phyloP scores from a whole-genome alignment of 2,113 vertebrate species.

The Myxocyprinus asiaticus region DNA sequence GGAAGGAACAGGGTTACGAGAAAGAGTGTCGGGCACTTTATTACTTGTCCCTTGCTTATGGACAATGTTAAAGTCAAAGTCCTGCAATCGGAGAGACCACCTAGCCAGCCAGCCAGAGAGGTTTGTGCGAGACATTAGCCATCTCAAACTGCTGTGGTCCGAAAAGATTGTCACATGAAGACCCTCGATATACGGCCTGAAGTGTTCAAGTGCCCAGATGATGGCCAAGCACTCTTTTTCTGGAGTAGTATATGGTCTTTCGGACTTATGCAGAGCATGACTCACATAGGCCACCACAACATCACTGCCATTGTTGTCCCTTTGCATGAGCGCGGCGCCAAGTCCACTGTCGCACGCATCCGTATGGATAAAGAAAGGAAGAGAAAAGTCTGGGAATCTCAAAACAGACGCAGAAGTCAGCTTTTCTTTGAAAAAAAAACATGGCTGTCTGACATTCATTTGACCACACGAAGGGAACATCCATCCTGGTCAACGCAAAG shows the following conservation, averaged over 20 bases:
- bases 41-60: conserved; percentile 1
- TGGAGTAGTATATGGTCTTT: conserved; percentile 2
- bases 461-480: neutral
- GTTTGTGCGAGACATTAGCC: too few species aligned
- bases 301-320: neutral
- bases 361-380: conserved; percentile 12
- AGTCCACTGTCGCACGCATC: conserved; percentile 5
- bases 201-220: too few species aligned
- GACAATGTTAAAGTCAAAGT: neutral
- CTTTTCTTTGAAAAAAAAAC: conserved; percentile 1
- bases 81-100: too few species aligned
- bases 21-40: conserved; percentile 1
- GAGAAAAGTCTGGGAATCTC: conserved; percentile 11
- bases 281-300: conserved; percentile 20
- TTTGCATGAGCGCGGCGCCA: conserved; percentile 5
- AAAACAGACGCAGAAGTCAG: conserved; percentile 9
- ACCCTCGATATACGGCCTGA: too few species aligned
- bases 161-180: too few species aligned
- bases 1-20: neutral
- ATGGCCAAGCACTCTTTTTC: neutral
- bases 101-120: too few species aligned
- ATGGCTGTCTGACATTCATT: neutral
- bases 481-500: neutral
- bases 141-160: too few species aligned
- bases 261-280: conserved; percentile 1